Evolutionary conservation across 2,113 vertebrate genomes (phyloP).

Genomic region (Tachysurus vachellii): DNA sequence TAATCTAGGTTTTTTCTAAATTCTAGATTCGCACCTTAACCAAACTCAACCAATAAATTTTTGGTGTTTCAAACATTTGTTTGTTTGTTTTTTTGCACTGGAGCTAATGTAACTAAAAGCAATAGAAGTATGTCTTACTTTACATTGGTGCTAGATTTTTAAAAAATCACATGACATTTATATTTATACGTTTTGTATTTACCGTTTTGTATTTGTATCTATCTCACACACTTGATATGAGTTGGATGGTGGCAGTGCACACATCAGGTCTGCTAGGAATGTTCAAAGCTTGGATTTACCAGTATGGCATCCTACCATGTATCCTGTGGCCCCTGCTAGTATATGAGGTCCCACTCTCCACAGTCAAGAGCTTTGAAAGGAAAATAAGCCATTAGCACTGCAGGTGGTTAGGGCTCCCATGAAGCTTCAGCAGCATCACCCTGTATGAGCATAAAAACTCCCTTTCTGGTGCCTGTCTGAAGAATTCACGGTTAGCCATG

Average conservation of each 20-base stretch:
- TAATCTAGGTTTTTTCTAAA: background rate
- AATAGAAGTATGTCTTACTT: background rate
- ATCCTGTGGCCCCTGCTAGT: background rate
- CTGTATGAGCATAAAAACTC: background rate
- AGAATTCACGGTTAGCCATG: background rate
- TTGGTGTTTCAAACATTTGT: background rate
- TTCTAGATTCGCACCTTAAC: background rate
- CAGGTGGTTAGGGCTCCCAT: background rate
- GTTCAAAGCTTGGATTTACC: conserved; percentile 1
- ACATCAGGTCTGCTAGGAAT: background rate
- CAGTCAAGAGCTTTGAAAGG: background rate
- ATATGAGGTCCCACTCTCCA: background rate
- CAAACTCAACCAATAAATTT: background rate
- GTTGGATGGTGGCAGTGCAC: background rate
- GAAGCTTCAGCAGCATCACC: background rate
- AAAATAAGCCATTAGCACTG: background rate
- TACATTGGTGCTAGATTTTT: background rate
- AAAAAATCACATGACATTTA: background rate
- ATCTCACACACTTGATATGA: background rate
- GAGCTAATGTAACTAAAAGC: background rate
- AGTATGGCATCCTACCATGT: background rate
- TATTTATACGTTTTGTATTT: background rate
- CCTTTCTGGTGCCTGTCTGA: background rate
- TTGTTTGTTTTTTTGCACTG: background rate
- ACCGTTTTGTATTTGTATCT: background rate